Evolutionary conservation across 2,797 vertebrate species (phyloP), one percentile per base, ranked within the genome.

Genomic region (Channallabes apus): DNA sequence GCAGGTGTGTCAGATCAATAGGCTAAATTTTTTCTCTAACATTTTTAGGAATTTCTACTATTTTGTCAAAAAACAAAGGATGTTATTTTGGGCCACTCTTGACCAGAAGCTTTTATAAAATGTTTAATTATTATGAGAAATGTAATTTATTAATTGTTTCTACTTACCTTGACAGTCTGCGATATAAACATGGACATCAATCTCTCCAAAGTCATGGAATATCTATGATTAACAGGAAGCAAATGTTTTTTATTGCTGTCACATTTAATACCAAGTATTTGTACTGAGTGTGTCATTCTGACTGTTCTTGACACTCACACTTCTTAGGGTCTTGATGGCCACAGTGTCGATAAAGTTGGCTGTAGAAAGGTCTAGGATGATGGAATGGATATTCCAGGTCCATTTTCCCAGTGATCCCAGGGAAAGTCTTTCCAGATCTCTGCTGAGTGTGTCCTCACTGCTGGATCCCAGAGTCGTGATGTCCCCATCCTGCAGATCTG

Each of bases 151-250:
- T 41, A 38, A 61, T 58, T 27, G 35, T 59, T 75, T 80, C 82
- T 61, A 86, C 95, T 92, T 86, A 99, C 98, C 92, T 5, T 97
- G 94, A 91, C 97, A 99, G 83, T 95, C 92, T 3, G 95, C 95
- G 61, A 99, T 17, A 88, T 97, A 97, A 83, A 99, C 94, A 0
- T 97, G 94, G 69, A 98, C 95, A 91, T 98, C 96, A 80, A 99
- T 96, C 90, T 98, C 97, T 82, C 62, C 94, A 93, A 98, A 99
- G 92, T 99, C 96, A 6, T 87, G 94, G 91, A 98, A 97, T 94
- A 99, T 97, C 98, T 99, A 94, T 69, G 32, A 32, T 84, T 46
- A 29, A 84, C 24, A 87, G 86, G 91, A 83, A 11, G n/a, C 5
- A 83, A 64, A 51, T 64, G 27, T 78, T 73, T 18, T 12, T 9